phyloP scores from a whole-genome alignment of 2,888 invertebrate species.

The Heliconius aoede region DNA sequence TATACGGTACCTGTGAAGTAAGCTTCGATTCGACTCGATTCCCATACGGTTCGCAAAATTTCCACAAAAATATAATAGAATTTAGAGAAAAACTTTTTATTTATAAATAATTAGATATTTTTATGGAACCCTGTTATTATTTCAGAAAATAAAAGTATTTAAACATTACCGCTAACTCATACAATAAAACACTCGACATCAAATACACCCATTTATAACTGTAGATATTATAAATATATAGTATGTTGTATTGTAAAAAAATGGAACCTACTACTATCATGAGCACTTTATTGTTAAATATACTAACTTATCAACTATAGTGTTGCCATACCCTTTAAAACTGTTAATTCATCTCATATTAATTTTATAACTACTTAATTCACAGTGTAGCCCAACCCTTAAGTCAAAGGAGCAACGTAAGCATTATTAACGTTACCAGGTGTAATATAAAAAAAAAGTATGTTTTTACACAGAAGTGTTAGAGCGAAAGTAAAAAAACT shows the following conservation, averaged over 20 bases:
- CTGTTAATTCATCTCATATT: not conserved
- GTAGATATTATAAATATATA: no score
- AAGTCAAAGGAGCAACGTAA: constrained; percentile 18
- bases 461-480: constrained; percentile 23
- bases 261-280: not conserved
- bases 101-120: no score
- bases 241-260: not conserved
- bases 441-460: constrained; percentile 21
- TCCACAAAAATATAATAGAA: not conserved
- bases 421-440: constrained; percentile 23
- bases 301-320: not conserved
- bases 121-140: no score
- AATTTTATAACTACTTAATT: not conserved
- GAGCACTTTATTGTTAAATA: not conserved
- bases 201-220: not conserved
- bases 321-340: not conserved
- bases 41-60: not conserved
- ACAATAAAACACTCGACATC: no score
- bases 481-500: constrained; percentile 15
- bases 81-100: not conserved
- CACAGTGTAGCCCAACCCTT: not conserved
- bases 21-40: no score
- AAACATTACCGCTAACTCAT: no score
- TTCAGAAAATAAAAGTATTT: no score
- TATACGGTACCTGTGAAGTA: not conserved